A percentile compares a stretch with the other conserved stretches of the same genome.
Evolutionary conservation across 92 coral and sea anemone genomes (phyloP).

Genomic region (Epizoanthus scotinus): DNA sequence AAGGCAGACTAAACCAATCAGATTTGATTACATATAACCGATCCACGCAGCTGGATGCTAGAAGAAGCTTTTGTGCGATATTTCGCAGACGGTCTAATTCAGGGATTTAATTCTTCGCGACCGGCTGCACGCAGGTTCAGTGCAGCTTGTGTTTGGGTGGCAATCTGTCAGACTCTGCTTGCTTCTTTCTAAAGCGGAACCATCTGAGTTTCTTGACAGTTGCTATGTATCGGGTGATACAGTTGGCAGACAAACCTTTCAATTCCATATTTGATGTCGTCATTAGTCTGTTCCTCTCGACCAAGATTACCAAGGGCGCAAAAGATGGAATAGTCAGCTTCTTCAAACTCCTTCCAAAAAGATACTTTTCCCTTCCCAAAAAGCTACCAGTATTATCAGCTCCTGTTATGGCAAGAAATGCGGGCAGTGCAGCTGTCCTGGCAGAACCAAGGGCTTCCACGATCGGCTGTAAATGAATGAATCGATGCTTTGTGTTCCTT

Average conservation of each 20-base stretch:
- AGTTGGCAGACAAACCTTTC: constrained; percentile 31
- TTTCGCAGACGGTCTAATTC: no score
- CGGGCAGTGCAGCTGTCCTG: constrained; percentile 26
- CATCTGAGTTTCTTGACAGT: not conserved
- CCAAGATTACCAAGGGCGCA: constrained; percentile 18
- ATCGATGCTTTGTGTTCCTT: constrained; percentile 5
- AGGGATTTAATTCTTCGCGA: no score
- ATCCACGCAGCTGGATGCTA: no score
- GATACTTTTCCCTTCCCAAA: not conserved
- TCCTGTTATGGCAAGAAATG: constrained; percentile 33
- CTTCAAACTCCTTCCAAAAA: constrained; percentile 35
- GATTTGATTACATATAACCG: no score
- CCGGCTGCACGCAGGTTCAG: no score
- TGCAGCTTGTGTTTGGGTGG: no score
- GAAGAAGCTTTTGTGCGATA: no score
- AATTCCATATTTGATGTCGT: constrained; percentile 14
- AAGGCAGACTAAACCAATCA: no score
- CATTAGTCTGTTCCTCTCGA: constrained; percentile 26
- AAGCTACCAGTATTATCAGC: constrained; percentile 19
- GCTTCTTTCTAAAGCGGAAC: not conserved
- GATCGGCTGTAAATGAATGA: constrained; percentile 11
- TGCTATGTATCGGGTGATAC: not conserved
- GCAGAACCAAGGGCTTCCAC: constrained; percentile 28
- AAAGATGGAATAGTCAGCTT: constrained; percentile 28
- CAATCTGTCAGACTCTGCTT: no score